A percentile compares a stretch with the other conserved stretches of the same genome.
Evolutionary conservation across 2,113 vertebrate genomes (phyloP).

Genomic region (Murina feae): DNA sequence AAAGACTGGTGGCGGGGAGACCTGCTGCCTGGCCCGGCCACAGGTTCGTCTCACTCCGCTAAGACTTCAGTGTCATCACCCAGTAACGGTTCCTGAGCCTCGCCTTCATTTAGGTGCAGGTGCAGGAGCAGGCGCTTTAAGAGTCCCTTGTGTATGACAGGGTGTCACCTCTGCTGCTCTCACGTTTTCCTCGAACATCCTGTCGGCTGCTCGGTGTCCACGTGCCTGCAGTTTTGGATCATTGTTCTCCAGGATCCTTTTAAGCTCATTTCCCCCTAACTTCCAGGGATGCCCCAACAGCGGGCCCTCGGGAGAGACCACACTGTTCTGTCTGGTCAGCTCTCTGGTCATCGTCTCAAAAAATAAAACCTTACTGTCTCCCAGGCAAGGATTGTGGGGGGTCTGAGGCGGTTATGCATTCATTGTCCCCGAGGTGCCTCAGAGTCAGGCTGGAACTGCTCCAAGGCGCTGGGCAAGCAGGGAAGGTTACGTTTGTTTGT

Average conservation of each 20-base stretch:
- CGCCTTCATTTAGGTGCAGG: neutral
- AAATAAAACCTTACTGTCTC: neutral
- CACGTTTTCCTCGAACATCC: neutral
- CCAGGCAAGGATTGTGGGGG: neutral
- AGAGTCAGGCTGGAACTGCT: constrained; percentile 12
- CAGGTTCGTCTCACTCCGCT: neutral
- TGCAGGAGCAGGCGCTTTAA: no score
- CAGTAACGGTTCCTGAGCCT: accelerated
- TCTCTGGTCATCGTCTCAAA: constrained; percentile 1
- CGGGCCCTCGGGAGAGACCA: neutral
- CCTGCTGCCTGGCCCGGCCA: neutral
- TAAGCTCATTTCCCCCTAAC: neutral
- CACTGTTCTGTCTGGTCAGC: neutral
- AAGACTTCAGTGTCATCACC: accelerated
- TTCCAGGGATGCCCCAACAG: neutral
- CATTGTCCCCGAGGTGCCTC: constrained; percentile 31
- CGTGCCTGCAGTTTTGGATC: neutral
- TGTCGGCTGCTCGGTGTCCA: neutral
- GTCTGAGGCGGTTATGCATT: neutral
- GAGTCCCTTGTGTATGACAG: neutral
- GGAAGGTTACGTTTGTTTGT: neutral
- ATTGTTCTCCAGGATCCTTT: neutral
- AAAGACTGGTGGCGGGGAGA: neutral
- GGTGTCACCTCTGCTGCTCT: neutral
- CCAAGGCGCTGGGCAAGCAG: neutral